Base-by-base conservation (phyloP, 2,888 invertebrate genomes). In the Xestoiulus laeticollis region DNA sequence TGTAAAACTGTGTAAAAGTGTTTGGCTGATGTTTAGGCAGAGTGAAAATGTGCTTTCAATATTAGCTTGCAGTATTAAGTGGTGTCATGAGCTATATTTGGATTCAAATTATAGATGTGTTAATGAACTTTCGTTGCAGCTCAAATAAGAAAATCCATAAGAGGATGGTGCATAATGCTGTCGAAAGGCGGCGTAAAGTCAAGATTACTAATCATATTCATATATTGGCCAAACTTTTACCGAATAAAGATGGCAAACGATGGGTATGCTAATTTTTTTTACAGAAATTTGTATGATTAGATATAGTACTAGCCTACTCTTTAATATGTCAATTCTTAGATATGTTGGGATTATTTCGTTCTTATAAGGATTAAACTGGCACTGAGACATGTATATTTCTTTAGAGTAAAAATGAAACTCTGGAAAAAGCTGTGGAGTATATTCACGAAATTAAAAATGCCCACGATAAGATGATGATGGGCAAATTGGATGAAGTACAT, bases 371-470 rank as follows among this genome's bases (percentile, higher is more conserved):
- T n/a, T n/a, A n/a, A n/a, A n/a, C n/a, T n/a, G n/a, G n/a, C n/a
- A n/a, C 78, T 30, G 14, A 32, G 68, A 78, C n/a, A 19, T 48
- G 8, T 85, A 48, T 30, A 5, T 78, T 78, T 78, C 14, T 78
- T 32, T 78, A 90, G 90, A 90, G 90, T 85, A 90, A 90, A 89
- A 90, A 89, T 84, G 89, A 88, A 48, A 90, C 91, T 68, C 90
- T 92, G 89, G 91, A 92, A 88, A 90, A 90, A 88, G 91, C 92
- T 10, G 91, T 91, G 33, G 89, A 89, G 44, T 92, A 91, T 88
- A 91, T 92, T 83, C 89, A 90, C 33, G 90, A 91, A 32, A 89
- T 92, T 68, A 90, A 91, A 87, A 91, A 91, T 6, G 90, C 90
- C 82, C 90, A 90, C 87, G 90, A 91, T 48, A 90, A 90, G 82